Conservation (phyloP, 2,113 vertebrate species). For the Aplodontia rufa region DNA sequence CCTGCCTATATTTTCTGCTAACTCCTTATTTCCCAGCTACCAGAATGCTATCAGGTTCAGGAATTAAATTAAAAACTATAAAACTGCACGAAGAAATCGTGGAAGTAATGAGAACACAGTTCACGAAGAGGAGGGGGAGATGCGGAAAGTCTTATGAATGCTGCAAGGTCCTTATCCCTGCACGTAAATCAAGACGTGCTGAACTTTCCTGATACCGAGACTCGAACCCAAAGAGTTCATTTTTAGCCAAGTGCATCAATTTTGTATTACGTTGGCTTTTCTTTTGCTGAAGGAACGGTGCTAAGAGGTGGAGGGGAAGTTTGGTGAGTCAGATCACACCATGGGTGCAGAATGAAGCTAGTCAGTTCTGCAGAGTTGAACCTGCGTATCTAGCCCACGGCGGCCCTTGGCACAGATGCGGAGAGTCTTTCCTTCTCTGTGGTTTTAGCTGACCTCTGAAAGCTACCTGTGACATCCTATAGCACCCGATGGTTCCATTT, state of each 20-base stretch:
- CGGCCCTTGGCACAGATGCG: neutral
- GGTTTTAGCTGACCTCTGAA: neutral
- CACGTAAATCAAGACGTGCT: neutral
- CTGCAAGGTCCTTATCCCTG: neutral
- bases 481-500: neutral
- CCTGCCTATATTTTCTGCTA: conserved; percentile 9
- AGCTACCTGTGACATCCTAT: neutral
- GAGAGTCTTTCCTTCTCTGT: neutral
- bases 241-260: neutral
- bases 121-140: neutral
- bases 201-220: neutral
- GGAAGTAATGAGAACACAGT: neutral
- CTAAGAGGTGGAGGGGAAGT: neutral
- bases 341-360: neutral
- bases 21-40: conserved; percentile 32
- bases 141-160: accelerated
- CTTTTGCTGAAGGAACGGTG: neutral
- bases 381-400: neutral
- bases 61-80: conserved; percentile 60
- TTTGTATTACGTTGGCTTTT: neutral
- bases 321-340: neutral
- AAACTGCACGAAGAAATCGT: neutral
- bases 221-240: neutral
- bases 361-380: neutral
- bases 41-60: neutral